phyloP scores from a whole-genome alignment of 2,113 vertebrate genomes.

The Prietella phreatophila region DNA sequence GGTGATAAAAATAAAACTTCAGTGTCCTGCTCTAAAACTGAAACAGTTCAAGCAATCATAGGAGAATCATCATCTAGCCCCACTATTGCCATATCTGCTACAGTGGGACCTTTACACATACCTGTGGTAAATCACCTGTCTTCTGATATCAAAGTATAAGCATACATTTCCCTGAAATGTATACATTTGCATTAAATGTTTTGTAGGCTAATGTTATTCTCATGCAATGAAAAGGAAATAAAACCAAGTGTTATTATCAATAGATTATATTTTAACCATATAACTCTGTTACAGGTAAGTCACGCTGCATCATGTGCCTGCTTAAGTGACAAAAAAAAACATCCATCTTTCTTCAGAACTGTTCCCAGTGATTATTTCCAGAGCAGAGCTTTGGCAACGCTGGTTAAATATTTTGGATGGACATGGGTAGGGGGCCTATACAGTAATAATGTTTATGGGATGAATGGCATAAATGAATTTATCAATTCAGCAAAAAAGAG shows the following conservation, averaged over 20 bases:
- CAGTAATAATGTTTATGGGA: slow-evolving; percentile 43
- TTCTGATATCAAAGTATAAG: neutral
- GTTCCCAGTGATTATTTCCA: slow-evolving; percentile 42
- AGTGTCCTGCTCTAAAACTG: slow-evolving; percentile 41
- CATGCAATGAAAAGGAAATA: too few relatives aligned
- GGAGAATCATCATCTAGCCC: slow-evolving; percentile 58
- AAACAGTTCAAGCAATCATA: slow-evolving; percentile 57
- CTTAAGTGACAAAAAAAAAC: slow-evolving; percentile 23
- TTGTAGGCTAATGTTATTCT: too few relatives aligned
- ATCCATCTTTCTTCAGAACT: slow-evolving; percentile 43
- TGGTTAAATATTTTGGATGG: slow-evolving; percentile 40
- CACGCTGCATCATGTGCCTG: slow-evolving; percentile 31
- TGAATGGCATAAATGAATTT: slow-evolving; percentile 61
- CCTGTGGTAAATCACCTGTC: slow-evolving; percentile 50
- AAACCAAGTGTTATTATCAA: too few relatives aligned
- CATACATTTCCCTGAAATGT: neutral
- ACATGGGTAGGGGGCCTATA: slow-evolving; percentile 33
- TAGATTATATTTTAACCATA: too few relatives aligned
- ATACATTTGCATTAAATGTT: neutral
- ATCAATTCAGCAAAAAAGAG: slow-evolving; percentile 64
- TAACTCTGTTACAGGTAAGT: slow-evolving; percentile 10
- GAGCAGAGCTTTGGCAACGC: slow-evolving; percentile 17
- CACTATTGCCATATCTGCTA: slow-evolving; percentile 55
- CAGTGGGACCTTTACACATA: slow-evolving; percentile 53
- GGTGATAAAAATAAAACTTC: slow-evolving; percentile 13